Conservation (phyloP, 92 coral and sea anemone species). For the Hydrozoanthus gracilis region DNA sequence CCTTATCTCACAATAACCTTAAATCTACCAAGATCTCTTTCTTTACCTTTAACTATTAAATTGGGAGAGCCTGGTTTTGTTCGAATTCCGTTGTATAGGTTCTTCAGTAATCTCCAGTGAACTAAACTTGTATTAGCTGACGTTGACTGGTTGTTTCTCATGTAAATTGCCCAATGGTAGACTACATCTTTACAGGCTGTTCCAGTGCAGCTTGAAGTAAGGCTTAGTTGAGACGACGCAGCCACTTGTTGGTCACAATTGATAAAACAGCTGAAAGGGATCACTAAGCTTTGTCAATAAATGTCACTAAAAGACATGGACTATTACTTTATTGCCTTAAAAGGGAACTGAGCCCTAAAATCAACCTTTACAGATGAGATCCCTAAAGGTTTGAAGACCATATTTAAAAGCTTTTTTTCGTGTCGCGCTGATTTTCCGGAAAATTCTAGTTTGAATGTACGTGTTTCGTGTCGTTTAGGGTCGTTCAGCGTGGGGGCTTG, state of each 20-base stretch:
- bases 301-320: no score
- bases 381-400: no score
- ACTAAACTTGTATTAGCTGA: background rate
- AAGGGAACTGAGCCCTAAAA: no score
- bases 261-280: constrained; percentile 4
- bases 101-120: background rate
- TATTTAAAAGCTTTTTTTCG: no score
- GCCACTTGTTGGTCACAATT: constrained; percentile 21
- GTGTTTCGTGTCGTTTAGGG: no score
- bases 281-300: background rate
- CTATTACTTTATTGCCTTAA: no score
- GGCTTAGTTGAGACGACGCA: constrained; percentile 14
- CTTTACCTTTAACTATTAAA: constrained; percentile 23
- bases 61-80: background rate
- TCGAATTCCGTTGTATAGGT: background rate
- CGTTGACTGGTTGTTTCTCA: constrained; percentile 6
- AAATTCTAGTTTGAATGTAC: no score
- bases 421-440: no score
- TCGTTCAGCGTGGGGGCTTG: no score
- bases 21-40: no score
- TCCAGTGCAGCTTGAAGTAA: constrained; percentile 17
- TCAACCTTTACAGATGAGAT: no score
- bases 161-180: background rate
- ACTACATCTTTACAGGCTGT: background rate
- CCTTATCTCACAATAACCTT: no score